phyloP scores from a whole-genome alignment of 2,888 invertebrate species.

The Drosophila borborema region DNA sequence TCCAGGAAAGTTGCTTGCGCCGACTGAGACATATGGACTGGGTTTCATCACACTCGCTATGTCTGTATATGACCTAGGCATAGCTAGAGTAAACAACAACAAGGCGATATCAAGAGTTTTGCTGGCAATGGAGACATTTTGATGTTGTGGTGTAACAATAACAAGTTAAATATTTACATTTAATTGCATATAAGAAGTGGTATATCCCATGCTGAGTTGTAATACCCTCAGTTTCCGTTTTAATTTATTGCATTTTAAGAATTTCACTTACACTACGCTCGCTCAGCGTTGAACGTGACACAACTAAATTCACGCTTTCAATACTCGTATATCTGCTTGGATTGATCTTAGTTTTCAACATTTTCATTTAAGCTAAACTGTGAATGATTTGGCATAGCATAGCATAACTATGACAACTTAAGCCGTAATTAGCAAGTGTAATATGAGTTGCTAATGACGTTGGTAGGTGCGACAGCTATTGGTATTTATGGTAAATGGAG shows the following conservation, averaged over 20 bases:
- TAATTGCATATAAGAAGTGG: not conserved
- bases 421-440: not conserved
- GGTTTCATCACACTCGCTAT: slow-evolving; percentile 20
- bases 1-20: slow-evolving; percentile 13
- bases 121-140: slow-evolving; percentile 22
- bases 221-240: not conserved
- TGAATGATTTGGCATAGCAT: slow-evolving; percentile 7
- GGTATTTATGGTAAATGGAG: not conserved
- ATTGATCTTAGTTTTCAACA: not conserved
- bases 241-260: not conserved
- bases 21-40: slow-evolving; percentile 1
- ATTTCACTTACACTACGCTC: not conserved
- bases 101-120: slow-evolving; percentile 7
- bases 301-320: not conserved
- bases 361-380: not conserved
- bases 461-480: not conserved
- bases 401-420: slow-evolving; percentile 7
- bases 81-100: not conserved
- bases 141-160: not conserved
- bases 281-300: too few species aligned
- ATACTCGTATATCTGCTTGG: not conserved
- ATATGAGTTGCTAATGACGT: slow-evolving; percentile 7
- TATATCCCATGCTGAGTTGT: not conserved
- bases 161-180: not conserved
- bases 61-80: slow-evolving; percentile 6